phyloP scores from a whole-genome alignment of 2,888 invertebrate species.

The Amorpha juglandis region DNA sequence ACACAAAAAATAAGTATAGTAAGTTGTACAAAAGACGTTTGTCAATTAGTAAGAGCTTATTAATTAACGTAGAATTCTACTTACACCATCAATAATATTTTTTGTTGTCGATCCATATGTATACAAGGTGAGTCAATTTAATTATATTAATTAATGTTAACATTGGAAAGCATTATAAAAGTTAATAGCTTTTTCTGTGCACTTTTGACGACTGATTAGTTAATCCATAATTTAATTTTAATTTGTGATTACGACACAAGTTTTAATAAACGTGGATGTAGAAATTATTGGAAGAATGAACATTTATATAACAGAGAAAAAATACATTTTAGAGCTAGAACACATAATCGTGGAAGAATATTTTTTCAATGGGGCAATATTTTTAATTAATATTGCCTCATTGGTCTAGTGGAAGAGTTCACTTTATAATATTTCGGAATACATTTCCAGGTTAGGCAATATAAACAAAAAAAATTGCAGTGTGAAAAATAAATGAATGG shows the following conservation, averaged over 20 bases:
- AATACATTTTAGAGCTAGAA: no score
- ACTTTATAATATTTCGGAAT: no score
- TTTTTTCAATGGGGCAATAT: background rate
- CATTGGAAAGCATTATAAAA: background rate
- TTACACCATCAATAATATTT: background rate
- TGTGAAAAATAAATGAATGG: no score
- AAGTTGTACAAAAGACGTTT: no score
- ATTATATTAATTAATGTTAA: background rate
- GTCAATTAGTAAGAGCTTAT: background rate
- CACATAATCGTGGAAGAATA: no score
- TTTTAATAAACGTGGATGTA: background rate
- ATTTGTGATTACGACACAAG: background rate
- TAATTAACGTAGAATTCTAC: background rate
- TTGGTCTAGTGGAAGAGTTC: no score
- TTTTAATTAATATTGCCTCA: no score
- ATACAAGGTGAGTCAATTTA: background rate
- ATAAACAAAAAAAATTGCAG: no score
- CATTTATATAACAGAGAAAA: background rate
- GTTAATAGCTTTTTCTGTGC: background rate
- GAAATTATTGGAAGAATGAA: background rate
- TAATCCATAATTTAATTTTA: background rate
- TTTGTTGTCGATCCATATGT: background rate
- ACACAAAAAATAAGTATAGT: no score
- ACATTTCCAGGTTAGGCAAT: no score
- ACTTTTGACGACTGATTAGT: background rate